Evolutionary conservation across 2,113 vertebrate genomes (phyloP).

Genomic region (Ailuropoda melanoleuca): DNA sequence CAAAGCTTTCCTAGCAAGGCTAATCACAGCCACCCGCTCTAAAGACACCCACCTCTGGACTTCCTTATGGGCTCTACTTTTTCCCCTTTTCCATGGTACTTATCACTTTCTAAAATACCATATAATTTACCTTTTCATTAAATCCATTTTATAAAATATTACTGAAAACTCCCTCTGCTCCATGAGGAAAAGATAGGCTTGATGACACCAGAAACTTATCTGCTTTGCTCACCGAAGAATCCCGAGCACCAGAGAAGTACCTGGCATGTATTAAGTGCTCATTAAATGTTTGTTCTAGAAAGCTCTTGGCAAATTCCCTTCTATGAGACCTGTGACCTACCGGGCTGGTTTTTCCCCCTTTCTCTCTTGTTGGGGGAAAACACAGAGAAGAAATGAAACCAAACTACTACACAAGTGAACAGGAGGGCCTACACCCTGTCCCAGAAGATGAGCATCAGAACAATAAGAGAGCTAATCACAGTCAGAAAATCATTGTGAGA

Average conservation of each 20-base stretch:
- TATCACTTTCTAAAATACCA: neutral
- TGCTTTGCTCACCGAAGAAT: neutral
- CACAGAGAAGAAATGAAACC: neutral
- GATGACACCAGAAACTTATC: neutral
- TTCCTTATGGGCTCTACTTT: neutral
- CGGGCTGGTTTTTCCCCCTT: neutral
- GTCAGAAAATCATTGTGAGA: neutral
- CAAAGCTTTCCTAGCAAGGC: neutral
- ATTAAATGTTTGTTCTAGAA: neutral
- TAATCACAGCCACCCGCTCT: neutral
- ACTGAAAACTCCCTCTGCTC: neutral
- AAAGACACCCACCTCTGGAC: neutral
- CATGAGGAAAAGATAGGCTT: neutral
- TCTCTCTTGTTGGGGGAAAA: neutral
- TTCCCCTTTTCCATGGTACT: neutral
- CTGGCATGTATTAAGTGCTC: neutral
- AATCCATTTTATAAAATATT: neutral
- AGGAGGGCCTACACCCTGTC: neutral
- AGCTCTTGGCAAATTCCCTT: neutral
- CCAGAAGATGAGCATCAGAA: neutral
- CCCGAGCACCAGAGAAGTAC: neutral
- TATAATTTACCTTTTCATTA: neutral
- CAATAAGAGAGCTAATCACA: neutral
- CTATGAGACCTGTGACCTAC: neutral
- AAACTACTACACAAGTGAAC: neutral